Evolutionary conservation across 2,113 vertebrate genomes (phyloP).

Genomic region (Oryzias woworae): DNA sequence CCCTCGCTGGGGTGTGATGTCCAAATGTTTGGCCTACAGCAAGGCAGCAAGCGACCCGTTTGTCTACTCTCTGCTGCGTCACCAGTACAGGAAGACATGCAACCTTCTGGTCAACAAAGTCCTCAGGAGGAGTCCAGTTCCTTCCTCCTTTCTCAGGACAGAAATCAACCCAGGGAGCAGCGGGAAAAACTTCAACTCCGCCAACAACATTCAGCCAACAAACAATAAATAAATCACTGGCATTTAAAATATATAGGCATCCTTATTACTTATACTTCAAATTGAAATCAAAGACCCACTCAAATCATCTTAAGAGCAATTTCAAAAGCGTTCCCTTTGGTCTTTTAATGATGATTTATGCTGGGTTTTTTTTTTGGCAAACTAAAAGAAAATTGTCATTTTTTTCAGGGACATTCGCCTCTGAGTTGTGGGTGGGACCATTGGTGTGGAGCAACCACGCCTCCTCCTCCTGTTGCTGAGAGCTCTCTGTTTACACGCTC

Average conservation of each 20-base stretch:
- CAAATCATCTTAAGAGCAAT: too few species aligned
- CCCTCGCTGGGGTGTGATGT: constrained; percentile 89
- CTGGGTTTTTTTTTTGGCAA: too few species aligned
- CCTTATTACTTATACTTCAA: background rate
- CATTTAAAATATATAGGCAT: background rate
- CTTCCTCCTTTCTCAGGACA: constrained; percentile 75
- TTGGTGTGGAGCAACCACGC: too few species aligned
- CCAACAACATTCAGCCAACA: constrained; percentile 30
- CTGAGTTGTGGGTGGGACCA: too few species aligned
- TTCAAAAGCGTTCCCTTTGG: too few species aligned
- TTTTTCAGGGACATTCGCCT: background rate
- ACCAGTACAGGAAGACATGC: constrained; percentile 93
- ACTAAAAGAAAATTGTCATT: too few species aligned
- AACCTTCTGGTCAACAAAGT: constrained; percentile 85
- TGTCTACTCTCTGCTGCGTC: constrained; percentile 92
- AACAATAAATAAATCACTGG: constrained; percentile 9
- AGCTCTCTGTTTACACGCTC: too few species aligned
- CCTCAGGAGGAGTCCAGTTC: constrained; percentile 84
- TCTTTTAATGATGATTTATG: too few species aligned
- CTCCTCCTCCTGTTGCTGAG: too few species aligned
- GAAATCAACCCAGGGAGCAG: constrained; percentile 42
- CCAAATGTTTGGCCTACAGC: constrained; percentile 94
- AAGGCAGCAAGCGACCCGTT: constrained; percentile 96
- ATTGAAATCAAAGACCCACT: too few species aligned
- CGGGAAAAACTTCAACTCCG: constrained; percentile 8